Conservation (phyloP, 2,113 vertebrate genomes). For the Struthio camelus region DNA sequence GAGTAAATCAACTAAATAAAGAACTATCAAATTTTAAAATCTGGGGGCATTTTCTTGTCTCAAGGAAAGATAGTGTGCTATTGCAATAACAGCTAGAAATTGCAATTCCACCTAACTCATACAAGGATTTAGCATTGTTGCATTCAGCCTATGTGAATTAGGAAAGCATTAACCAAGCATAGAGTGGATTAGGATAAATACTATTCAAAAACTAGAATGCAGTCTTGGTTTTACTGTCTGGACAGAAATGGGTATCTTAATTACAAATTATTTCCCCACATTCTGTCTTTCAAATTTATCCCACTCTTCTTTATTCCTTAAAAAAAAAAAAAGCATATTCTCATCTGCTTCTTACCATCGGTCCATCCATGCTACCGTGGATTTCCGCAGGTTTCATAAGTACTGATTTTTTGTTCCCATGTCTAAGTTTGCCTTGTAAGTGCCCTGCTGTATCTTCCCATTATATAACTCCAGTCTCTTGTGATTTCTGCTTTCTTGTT, state of each 20-base stretch:
- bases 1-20: neutral
- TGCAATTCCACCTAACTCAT: neutral
- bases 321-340: neutral
- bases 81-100: neutral
- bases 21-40: neutral
- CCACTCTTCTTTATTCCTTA: neutral
- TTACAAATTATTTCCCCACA: neutral
- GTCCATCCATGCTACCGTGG: neutral
- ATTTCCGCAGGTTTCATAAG: neutral
- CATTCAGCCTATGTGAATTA: neutral
- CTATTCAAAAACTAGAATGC: neutral
- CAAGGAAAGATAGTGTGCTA: neutral
- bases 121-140: neutral
- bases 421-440: neutral
- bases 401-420: neutral
- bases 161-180: neutral
- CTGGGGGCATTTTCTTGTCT: neutral
- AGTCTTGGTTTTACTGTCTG: neutral
- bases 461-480: neutral
- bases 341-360: neutral
- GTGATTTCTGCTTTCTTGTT: neutral
- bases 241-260: neutral
- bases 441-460: neutral
- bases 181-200: neutral
- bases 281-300: neutral